Conservation (phyloP, 1,140 invertebrate species). For the Augochlora pura region DNA sequence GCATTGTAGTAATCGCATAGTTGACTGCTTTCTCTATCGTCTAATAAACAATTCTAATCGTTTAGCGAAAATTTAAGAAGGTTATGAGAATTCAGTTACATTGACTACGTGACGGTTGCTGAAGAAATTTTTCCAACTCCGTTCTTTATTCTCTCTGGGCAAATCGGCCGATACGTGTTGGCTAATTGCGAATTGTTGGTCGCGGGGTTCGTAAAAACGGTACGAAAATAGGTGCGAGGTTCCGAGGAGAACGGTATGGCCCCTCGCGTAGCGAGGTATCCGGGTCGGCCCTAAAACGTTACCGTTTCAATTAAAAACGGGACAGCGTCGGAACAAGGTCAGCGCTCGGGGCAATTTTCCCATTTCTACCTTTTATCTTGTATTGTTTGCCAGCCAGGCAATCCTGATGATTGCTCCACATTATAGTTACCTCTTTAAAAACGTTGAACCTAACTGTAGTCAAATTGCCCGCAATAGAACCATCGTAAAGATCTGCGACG, state of each 20-base stretch:
- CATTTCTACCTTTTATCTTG: neutral
- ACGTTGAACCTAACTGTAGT: constrained; percentile 49
- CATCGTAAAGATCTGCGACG: constrained; percentile 43
- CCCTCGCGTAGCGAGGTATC: neutral
- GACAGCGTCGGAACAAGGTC: neutral
- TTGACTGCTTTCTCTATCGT: no score
- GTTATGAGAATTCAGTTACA: no score
- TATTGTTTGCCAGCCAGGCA: neutral
- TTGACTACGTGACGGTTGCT: no score
- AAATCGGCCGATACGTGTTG: no score
- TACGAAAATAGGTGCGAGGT: neutral
- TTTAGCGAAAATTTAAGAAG: no score
- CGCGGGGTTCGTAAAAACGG: neutral
- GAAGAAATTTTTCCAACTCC: no score
- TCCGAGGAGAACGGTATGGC: neutral
- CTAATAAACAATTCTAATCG: no score
- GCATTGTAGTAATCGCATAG: no score
- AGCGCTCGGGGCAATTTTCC: neutral
- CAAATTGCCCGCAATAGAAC: constrained; percentile 58
- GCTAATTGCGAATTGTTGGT: no score
- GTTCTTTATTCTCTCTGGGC: no score
- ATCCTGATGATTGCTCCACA: constrained; percentile 33
- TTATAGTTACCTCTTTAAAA: constrained; percentile 48
- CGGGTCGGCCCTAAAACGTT: constrained; percentile 22
- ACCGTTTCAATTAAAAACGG: constrained; percentile 52